A percentile compares a stretch with the other conserved stretches of the same genome.
Evolutionary conservation across 1,140 invertebrate species (phyloP).

Genomic region (Teleopsis dalmanni): DNA sequence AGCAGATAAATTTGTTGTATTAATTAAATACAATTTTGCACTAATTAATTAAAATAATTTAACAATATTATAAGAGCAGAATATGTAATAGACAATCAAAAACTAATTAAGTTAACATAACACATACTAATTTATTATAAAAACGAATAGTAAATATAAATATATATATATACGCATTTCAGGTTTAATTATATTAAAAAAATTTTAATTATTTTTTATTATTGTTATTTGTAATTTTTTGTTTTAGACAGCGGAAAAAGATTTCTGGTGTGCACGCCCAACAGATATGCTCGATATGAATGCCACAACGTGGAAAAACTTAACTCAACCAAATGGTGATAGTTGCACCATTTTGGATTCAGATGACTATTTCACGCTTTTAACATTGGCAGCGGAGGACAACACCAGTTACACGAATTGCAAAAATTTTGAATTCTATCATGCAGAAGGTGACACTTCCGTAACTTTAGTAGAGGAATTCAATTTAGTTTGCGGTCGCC

Average conservation of each 20-base stretch:
- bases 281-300: constrained; percentile 46
- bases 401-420: constrained; percentile 44
- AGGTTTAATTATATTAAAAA: not conserved
- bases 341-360: constrained; percentile 46
- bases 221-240: not conserved
- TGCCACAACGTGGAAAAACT: constrained; percentile 51
- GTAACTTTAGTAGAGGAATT: constrained; percentile 57
- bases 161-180: not conserved
- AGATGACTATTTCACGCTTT: constrained; percentile 20
- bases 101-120: too few relatives aligned
- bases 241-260: constrained; percentile 49
- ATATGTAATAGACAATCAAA: too few relatives aligned
- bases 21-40: too few relatives aligned
- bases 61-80: too few relatives aligned
- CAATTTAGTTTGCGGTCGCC: constrained; percentile 54
- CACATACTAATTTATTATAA: too few relatives aligned
- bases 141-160: not conserved
- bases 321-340: constrained; percentile 49
- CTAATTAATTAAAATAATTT: too few relatives aligned
- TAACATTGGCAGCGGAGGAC: too few relatives aligned
- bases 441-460: constrained; percentile 50
- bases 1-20: too few relatives aligned
- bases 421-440: constrained; percentile 54
- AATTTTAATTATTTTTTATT: constrained; percentile 3
- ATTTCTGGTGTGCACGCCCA: constrained; percentile 56